Conservation (phyloP, 2,113 vertebrate species). For the Helogale parvula region DNA sequence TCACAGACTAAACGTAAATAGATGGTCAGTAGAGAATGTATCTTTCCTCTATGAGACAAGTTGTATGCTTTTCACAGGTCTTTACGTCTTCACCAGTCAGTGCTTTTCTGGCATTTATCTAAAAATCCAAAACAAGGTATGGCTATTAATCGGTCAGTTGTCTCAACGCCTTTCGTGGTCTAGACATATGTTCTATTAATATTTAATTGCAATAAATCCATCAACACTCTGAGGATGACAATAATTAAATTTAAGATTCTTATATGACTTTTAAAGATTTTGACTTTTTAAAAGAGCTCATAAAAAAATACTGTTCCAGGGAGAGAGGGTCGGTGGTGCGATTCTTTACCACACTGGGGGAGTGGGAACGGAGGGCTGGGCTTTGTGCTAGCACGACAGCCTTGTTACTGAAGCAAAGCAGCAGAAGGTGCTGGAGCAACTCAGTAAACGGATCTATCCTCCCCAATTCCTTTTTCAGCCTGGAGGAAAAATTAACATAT, state of each 20-base stretch:
- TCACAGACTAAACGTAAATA: neutral
- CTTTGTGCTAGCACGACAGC: neutral
- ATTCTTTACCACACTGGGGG: neutral
- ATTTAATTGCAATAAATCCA: neutral
- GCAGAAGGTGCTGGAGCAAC: neutral
- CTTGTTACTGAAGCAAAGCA: neutral
- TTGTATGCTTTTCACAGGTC: neutral
- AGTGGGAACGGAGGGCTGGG: fast-evolving
- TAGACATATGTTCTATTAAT: neutral
- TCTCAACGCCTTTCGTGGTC: neutral
- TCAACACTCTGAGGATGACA: neutral
- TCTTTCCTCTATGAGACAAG: neutral
- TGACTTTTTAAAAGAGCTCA: neutral
- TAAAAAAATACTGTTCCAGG: neutral
- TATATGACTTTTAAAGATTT: slow-evolving; percentile 12
- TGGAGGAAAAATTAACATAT: neutral
- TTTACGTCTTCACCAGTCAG: neutral
- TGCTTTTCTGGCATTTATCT: neutral
- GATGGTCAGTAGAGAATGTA: neutral
- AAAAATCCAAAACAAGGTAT: neutral
- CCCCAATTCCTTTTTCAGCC: neutral
- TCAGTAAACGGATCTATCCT: neutral
- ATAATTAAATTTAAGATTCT: neutral
- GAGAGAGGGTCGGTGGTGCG: neutral
- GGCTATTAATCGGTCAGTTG: neutral